These are phyloP conservation scores for Micrasema longulum DNA, from an alignment of 1,140 invertebrate species.

Conservation along the genomic window DNA sequence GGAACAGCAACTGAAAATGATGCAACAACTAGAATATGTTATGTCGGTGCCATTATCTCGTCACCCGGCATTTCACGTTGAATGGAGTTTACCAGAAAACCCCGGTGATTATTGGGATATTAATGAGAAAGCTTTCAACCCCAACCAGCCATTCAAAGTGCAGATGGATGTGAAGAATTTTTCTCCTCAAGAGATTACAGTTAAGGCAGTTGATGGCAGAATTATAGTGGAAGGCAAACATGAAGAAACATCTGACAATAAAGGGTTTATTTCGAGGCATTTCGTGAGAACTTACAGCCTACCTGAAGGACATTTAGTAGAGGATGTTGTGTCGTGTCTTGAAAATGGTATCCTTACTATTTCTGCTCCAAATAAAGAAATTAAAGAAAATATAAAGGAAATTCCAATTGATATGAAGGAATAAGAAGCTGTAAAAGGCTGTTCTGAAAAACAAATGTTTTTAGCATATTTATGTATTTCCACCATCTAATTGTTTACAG, in stretches of 20 bases:
- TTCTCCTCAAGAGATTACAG: slow-evolving; percentile 74
- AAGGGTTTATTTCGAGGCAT: slow-evolving; percentile 58
- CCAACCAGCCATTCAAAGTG: slow-evolving; percentile 56
- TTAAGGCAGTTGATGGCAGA: slow-evolving; percentile 71
- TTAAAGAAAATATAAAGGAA: slow-evolving; percentile 62
- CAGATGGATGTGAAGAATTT: slow-evolving; percentile 73
- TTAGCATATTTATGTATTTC: not conserved
- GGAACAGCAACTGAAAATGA: slow-evolving; percentile 47
- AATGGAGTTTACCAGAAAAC: slow-evolving; percentile 36
- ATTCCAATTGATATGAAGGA: slow-evolving; percentile 23
- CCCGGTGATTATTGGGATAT: slow-evolving; percentile 6
- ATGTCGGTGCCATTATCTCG: slow-evolving; percentile 34
- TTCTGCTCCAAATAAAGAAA: slow-evolving; percentile 73
- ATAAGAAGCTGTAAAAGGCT: not conserved
- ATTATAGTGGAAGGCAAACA: slow-evolving; percentile 71
- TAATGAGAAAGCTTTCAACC: not conserved
- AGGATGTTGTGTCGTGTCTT: slow-evolving; percentile 77
- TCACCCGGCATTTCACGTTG: slow-evolving; percentile 39
- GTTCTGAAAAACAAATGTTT: not conserved
- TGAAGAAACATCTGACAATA: slow-evolving; percentile 67
- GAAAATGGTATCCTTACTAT: slow-evolving; percentile 82
- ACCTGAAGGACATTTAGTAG: slow-evolving; percentile 75
- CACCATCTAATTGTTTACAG: too few species aligned
- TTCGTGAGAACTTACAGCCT: slow-evolving; percentile 71
- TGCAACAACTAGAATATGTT: slow-evolving; percentile 45